Percentiles rank a stretch among this genome's conserved stretches.
These are phyloP conservation scores for Neodon shergylaensis DNA, from an alignment of 2,113 vertebrate genomes.

Conservation along the genomic window DNA sequence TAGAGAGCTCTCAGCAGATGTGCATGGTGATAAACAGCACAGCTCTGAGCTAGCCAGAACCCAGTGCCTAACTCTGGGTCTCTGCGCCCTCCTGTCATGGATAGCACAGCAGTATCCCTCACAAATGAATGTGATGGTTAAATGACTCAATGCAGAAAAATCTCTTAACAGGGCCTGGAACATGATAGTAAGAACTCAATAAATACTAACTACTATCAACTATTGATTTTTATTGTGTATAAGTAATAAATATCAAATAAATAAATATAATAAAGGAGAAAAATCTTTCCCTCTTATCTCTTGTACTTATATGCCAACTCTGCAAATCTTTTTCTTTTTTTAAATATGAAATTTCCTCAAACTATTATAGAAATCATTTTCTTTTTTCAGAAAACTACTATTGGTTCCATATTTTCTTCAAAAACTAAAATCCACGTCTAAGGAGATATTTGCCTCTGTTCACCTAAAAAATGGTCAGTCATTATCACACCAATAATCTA, in stretches of 20 bases:
- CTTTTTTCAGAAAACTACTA: conserved; percentile 1
- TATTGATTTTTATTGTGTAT: neutral
- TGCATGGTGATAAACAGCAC: neutral
- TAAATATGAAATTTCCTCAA: conserved; percentile 59
- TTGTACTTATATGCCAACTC: conserved; percentile 30
- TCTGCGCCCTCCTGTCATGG: neutral
- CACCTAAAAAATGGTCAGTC: conserved; percentile 47
- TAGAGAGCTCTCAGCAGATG: neutral
- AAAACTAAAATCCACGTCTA: conserved; percentile 33
- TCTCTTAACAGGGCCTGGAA: neutral
- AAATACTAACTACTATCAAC: neutral
- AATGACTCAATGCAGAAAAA: neutral
- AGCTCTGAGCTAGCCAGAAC: neutral
- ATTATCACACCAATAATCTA: conserved; percentile 66
- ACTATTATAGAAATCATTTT: conserved; percentile 37
- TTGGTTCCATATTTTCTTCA: conserved; percentile 48
- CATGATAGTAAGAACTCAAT: neutral
- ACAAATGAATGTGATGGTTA: conserved; percentile 41
- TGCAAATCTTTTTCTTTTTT: conserved; percentile 27
- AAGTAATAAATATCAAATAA: neutral
- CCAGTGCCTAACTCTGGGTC: neutral
- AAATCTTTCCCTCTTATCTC: neutral
- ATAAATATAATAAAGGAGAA: neutral
- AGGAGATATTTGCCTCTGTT: conserved; percentile 49
- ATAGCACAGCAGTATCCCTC: neutral